Evolutionary conservation across 2,888 invertebrate species (phyloP).

Genomic region (Drosophila hamatofila): DNA sequence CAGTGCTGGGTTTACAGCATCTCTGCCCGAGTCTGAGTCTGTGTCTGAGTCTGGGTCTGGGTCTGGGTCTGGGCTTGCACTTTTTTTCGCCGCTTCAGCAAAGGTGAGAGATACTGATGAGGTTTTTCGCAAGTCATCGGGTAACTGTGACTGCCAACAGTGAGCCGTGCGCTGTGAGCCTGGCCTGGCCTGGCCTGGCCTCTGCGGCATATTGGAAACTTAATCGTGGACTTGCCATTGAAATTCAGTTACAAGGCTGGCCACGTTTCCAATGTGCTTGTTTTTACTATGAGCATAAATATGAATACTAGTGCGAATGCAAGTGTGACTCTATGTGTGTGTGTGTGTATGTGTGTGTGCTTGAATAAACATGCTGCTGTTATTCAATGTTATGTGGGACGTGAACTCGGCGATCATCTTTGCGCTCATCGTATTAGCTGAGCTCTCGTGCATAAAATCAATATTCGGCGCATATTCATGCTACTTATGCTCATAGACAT

Average conservation of each 20-base stretch:
- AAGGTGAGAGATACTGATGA: constrained; percentile 60
- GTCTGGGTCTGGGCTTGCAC: constrained; percentile 65
- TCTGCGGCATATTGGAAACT: constrained; percentile 71
- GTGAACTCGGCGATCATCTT: constrained; percentile 43
- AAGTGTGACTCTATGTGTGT: neutral
- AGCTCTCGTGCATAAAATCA: constrained; percentile 72
- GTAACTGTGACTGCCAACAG: constrained; percentile 67
- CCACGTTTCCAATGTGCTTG: constrained; percentile 67
- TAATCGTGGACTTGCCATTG: constrained; percentile 83
- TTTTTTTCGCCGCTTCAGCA: constrained; percentile 52
- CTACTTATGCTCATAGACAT: neutral
- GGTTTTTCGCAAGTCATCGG: constrained; percentile 83
- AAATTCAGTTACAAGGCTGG: constrained; percentile 80
- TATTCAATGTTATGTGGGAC: constrained; percentile 67
- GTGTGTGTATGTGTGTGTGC: constrained; percentile 7
- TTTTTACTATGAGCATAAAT: constrained; percentile 42
- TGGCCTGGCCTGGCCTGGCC: constrained; percentile 64
- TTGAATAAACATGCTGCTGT: constrained; percentile 27
- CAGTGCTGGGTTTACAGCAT: constrained; percentile 60
- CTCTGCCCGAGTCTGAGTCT: constrained; percentile 50
- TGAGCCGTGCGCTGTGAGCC: neutral
- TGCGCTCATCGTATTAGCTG: constrained; percentile 30
- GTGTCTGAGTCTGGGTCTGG: constrained; percentile 57
- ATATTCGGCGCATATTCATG: constrained; percentile 40
- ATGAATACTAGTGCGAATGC: constrained; percentile 20